Evolutionary conservation across 2,888 invertebrate species (phyloP), one percentile per base, ranked within the genome.

Genomic region (Lathronympha strigana): DNA sequence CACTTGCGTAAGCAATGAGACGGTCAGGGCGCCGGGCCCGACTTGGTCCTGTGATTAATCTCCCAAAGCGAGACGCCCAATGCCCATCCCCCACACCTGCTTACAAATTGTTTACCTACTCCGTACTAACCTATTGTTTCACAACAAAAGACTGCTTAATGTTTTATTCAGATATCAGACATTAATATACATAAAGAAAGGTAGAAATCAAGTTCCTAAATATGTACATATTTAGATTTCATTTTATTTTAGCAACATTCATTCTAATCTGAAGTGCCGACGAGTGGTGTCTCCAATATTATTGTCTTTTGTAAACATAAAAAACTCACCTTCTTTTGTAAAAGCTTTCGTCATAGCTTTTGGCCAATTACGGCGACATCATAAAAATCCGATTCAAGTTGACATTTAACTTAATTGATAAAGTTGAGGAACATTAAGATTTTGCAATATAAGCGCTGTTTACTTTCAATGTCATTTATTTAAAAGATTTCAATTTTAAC

Each of bases 31-130:
- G 47, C 47, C 80, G 78, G 74, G 77, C 76, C 73, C 79, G 81
- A 80, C 81, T 75, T 76, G 75, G 73, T 76, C 70, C 72, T 74
- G 81, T 83, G 85, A 88, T 90, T 88, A 88, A 86, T 88, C 87
- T 87, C 80, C 72, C 76, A 77, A 79, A 80, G 75, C 76, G 71
- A 74, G 73, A 68, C 72, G 71, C 72, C 63, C 68, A 51, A 31
- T 57, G 57, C 58, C 45, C 69, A 71, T 73, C 75, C 72, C 69
- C 70, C 71, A 73, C 79, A 80, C 78, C 80, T 79, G 81, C 76
- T 81, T 77, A 79, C 80, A 79, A 79, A 82, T 82, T 82, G 80
- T 80, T 80, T 70, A 71, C 53, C 47, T 58, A 49, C 57, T 63
- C 47, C 33, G 60, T 58, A 36, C 58, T 61, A 58, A 62, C 57